A percentile compares a stretch with the other conserved stretches of the same genome.
Evolutionary conservation across 2,888 invertebrate genomes (phyloP).

Genomic region (Mesoligia furuncula): DNA sequence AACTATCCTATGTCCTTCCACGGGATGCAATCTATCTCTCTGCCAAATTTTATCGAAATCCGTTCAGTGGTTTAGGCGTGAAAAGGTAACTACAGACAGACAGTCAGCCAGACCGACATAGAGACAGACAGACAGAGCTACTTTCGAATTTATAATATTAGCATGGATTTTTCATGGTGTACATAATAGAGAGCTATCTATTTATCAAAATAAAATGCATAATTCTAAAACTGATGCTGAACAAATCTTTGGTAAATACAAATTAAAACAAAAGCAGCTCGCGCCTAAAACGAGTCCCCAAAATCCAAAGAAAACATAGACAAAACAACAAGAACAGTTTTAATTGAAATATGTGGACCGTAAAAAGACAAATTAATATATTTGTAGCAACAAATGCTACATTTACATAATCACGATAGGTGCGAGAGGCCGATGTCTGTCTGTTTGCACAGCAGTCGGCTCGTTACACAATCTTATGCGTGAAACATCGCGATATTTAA

Average conservation of each 20-base stretch:
- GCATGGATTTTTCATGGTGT: too few species aligned
- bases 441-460: conserved; percentile 62
- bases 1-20: too few species aligned
- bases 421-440: conserved; percentile 52
- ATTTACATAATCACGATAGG: conserved; percentile 60
- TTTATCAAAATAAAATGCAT: too few species aligned
- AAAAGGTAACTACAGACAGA: too few species aligned
- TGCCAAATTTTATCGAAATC: too few species aligned
- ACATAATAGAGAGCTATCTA: too few species aligned
- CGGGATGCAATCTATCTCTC: too few species aligned
- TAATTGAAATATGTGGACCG: conserved; percentile 50
- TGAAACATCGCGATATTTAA: conserved; percentile 46
- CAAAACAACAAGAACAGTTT: conserved; percentile 27
- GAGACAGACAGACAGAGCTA: too few species aligned
- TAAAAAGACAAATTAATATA: conserved; percentile 60
- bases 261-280: background rate
- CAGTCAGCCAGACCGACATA: too few species aligned
- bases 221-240: too few species aligned
- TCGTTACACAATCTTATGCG: conserved; percentile 61
- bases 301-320: conserved; percentile 10
- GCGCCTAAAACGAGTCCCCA: background rate
- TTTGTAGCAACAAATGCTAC: conserved; percentile 47
- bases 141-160: too few species aligned
- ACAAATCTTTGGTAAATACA: background rate
- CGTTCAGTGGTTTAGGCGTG: too few species aligned